Evolutionary conservation across 2,113 vertebrate species (phyloP).

Genomic region (Platichthys stellatus): DNA sequence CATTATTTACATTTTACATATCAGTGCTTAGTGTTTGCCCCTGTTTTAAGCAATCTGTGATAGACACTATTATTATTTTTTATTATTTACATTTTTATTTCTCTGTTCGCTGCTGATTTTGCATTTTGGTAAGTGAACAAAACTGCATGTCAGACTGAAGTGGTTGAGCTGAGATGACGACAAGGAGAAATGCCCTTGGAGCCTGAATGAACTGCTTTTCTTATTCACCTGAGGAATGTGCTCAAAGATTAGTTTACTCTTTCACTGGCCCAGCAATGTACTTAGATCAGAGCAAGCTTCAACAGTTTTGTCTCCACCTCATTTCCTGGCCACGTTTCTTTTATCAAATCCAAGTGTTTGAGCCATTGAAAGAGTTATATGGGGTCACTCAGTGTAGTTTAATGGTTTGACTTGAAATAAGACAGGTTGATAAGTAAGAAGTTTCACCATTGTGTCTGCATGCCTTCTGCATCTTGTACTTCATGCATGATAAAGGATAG

Average conservation of each 20-base stretch:
- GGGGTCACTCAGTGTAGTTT: constrained; percentile 28
- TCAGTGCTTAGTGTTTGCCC: constrained; percentile 28
- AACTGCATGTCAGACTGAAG: constrained; percentile 86
- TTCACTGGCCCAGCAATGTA: constrained; percentile 78
- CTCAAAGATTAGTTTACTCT: constrained; percentile 74
- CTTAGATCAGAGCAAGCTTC: constrained; percentile 1
- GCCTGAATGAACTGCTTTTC: constrained; percentile 75
- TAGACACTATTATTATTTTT: constrained; percentile 68
- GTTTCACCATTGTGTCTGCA: constrained; percentile 71
- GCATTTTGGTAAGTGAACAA: constrained; percentile 87
- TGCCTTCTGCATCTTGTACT: constrained; percentile 79
- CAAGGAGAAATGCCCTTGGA: constrained; percentile 55
- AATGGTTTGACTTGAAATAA: constrained; percentile 48
- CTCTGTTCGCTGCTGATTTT: constrained; percentile 87
- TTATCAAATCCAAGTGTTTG: constrained; percentile 17
- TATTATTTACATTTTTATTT: constrained; percentile 84
- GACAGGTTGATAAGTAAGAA: neutral
- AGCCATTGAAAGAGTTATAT: constrained; percentile 82
- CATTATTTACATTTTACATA: constrained; percentile 34
- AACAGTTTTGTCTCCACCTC: neutral
- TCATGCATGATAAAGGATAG: constrained; percentile 72
- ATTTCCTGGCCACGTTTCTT: constrained; percentile 5
- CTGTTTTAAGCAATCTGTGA: constrained; percentile 58
- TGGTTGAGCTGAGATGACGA: constrained; percentile 77
- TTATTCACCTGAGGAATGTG: constrained; percentile 68